phyloP scores from a whole-genome alignment of 2,888 invertebrate species.

The Peribatodes rhomboidaria region DNA sequence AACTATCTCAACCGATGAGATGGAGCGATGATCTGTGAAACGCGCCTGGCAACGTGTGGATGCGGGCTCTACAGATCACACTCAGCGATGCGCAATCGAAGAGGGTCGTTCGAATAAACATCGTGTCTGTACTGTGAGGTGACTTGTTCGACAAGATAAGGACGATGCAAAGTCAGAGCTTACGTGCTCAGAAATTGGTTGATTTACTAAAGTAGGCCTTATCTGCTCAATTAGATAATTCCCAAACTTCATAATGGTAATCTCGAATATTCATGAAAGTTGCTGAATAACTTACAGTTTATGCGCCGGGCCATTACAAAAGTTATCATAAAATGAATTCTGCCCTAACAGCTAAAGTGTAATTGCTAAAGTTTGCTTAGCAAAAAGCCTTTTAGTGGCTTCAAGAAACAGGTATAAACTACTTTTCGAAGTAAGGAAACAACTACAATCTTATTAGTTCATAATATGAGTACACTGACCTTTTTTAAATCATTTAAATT shows the following conservation, averaged over 20 bases:
- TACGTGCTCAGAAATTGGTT: conserved; percentile 7
- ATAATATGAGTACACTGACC: not conserved
- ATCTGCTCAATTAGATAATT: conserved; percentile 31
- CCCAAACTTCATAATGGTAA: conserved; percentile 22
- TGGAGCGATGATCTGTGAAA: conserved; percentile 34
- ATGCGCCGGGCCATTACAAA: conserved; percentile 28
- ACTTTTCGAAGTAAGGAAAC: conserved; percentile 42
- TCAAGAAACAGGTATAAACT: conserved; percentile 45
- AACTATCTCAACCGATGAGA: conserved; percentile 17
- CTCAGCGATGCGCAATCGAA: conserved; percentile 18
- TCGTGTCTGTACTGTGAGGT: not conserved
- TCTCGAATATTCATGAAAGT: conserved; percentile 34
- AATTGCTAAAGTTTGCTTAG: conserved; percentile 56
- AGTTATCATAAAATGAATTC: conserved; percentile 45
- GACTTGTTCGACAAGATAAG: conserved; percentile 4
- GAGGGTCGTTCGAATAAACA: conserved; percentile 4
- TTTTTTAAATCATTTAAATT: no score
- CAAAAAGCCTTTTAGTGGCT: conserved; percentile 53
- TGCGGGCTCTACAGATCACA: conserved; percentile 3
- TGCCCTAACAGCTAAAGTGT: conserved; percentile 48
- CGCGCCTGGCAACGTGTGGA: conserved; percentile 13
- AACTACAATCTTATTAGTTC: conserved; percentile 36
- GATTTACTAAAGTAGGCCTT: conserved; percentile 13
- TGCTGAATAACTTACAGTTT: conserved; percentile 33
- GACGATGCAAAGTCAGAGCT: conserved; percentile 11